Conservation (phyloP, 2,888 invertebrate genomes). For the Meteorus cinctellus region DNA sequence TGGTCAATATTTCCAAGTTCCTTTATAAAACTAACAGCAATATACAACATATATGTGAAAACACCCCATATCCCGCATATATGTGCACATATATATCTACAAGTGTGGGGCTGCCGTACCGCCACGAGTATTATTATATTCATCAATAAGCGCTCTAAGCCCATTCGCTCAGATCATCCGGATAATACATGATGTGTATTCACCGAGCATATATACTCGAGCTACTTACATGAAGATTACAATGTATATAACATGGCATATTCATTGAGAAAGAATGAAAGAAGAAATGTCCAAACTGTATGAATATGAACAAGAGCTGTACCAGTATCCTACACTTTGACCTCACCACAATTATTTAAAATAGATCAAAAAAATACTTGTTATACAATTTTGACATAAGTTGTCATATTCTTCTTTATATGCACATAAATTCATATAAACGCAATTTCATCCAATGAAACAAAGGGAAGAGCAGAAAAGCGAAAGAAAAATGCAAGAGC, state of each 20-base stretch:
- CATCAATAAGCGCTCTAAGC: conserved; percentile 51
- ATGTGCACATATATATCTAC: conserved; percentile 7
- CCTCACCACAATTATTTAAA: too few species aligned
- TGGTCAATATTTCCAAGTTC: conserved; percentile 24
- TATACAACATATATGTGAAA: conserved; percentile 2
- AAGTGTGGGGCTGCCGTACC: conserved; percentile 4
- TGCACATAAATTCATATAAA: too few species aligned
- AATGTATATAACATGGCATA: conserved; percentile 31
- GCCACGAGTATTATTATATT: conserved; percentile 45
- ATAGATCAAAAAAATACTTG: too few species aligned
- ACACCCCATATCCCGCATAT: conserved; percentile 17
- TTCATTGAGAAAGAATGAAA: background rate
- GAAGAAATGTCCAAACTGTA: background rate
- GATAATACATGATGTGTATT: conserved; percentile 49
- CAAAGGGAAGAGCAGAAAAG: background rate
- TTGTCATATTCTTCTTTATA: too few species aligned
- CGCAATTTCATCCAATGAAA: background rate
- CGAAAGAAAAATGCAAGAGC: conserved; percentile 17
- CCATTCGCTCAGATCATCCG: conserved; percentile 54
- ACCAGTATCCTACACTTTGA: too few species aligned
- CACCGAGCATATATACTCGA: conserved; percentile 43
- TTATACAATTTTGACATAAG: too few species aligned
- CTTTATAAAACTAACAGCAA: conserved; percentile 19
- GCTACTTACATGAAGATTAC: conserved; percentile 49
- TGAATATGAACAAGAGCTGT: background rate